phyloP scores from a whole-genome alignment of 2,113 vertebrate species.

The Piaya cayana region DNA sequence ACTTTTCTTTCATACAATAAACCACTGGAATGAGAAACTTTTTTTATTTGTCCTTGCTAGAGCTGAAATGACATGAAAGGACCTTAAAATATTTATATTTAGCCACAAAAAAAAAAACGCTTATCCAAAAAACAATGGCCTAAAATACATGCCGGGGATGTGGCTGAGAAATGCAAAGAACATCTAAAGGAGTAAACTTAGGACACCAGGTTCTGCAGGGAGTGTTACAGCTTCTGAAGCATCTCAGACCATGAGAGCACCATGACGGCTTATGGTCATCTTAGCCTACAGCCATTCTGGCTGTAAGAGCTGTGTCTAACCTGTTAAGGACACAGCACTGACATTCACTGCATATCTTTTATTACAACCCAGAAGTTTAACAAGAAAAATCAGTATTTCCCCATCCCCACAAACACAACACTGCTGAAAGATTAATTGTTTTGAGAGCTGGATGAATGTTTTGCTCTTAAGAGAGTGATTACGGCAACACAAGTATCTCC shows the following conservation, averaged over 20 bases:
- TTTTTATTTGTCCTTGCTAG: background rate
- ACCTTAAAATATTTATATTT: background rate
- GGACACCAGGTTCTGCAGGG: background rate
- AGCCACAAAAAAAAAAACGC: background rate
- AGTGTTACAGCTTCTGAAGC: background rate
- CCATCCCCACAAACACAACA: background rate
- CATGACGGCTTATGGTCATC: rapidly evolving
- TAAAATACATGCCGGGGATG: background rate
- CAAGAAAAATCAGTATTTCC: background rate
- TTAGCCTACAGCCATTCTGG: background rate
- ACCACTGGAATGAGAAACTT: background rate
- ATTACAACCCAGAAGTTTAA: background rate
- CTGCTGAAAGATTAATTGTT: background rate
- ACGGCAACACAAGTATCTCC: background rate
- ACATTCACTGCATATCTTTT: background rate
- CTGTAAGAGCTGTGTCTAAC: background rate
- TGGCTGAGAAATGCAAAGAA: background rate
- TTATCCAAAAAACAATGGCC: background rate
- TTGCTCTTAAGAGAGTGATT: background rate
- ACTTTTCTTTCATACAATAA: background rate
- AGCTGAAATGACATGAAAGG: background rate
- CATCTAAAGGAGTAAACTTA: background rate
- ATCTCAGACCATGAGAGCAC: rapidly evolving
- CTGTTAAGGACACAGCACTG: background rate
- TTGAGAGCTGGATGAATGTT: background rate